Evolutionary conservation across 2,113 vertebrate species (phyloP), one percentile per base, ranked within the genome.

Genomic region (Bos javanicus): DNA sequence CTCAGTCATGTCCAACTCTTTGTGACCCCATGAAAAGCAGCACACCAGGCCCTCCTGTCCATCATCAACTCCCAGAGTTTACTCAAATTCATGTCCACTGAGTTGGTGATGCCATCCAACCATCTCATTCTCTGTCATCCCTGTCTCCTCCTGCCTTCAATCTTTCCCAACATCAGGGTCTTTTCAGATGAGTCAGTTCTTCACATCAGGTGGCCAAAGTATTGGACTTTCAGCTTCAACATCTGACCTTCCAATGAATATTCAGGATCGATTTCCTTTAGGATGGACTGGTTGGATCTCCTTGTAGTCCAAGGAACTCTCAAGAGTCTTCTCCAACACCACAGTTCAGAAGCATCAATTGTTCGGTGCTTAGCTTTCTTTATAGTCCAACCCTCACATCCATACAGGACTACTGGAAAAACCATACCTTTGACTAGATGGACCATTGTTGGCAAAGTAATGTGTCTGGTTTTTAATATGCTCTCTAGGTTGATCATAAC

Each of bases 291-390:
- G 64, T n/a, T 67, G 33, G 17, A 67, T 67, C 64, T n/a, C 33
- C 33, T 36, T 67, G 33, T 17, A 1, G 64, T 67, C 64, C 64
- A 67, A 67, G 33, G 64, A 4, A 67, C 64, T 67, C 64, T 67
- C 16, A 67, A 67, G 64, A n/a, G 16, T 19, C 64, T 67, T 67
- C 64, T 36, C 33, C 64, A 67, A 67, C 1, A 67, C 16, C 62
- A 67, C 33, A n/a, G 64, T 67, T 67, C 64, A 19, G n/a, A 67
- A n/a, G 7, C 33, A 19, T n/a, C 33, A 19, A 19, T 19, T n/a
- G 33, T 67, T 67, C 0, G 0, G 33, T 17, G 8, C 33, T n/a
- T 5, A 67, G 64, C 33, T 67, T 9, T n/a, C 64, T 67, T 67
- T n/a, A n/a, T n/a, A 67, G 16, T 67, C 23, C 56, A 57, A 10